A percentile compares a stretch with the other conserved stretches of the same genome.
phyloP scores from a whole-genome alignment of 2,797 vertebrate species.

The Tragelaphus oryx region DNA sequence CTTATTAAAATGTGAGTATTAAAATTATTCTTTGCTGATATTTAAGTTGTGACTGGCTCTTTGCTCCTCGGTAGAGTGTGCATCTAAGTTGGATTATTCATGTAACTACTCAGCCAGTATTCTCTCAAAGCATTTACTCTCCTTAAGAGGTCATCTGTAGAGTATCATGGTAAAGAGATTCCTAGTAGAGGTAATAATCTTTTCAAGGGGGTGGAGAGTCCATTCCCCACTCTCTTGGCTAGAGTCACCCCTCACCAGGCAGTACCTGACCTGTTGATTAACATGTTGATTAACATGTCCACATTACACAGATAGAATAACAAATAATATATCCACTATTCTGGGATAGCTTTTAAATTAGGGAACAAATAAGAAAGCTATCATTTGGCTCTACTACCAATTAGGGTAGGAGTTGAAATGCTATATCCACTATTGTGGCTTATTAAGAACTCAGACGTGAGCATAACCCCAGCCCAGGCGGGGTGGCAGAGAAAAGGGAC shows the following conservation, averaged over 20 bases:
- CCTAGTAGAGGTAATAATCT: not conserved
- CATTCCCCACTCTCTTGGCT: not conserved
- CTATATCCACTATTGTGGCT: rapidly evolving
- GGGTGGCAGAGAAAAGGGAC: not conserved
- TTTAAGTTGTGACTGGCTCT: not conserved
- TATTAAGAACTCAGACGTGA: not conserved
- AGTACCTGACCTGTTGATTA: not conserved
- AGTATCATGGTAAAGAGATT: not conserved
- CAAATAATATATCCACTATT: not conserved
- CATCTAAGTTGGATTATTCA: not conserved
- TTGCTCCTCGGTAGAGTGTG: not conserved
- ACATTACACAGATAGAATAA: not conserved
- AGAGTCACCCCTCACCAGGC: not conserved
- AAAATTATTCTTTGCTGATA: not conserved
- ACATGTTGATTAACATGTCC: not conserved
- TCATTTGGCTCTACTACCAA: not conserved
- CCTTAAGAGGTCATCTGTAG: not conserved
- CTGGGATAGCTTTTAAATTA: not conserved
- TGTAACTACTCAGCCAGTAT: not conserved
- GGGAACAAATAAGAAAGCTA: not conserved
- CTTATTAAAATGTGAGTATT: not conserved
- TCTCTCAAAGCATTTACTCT: not conserved
- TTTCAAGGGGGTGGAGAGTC: not conserved
- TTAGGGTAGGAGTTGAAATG: not conserved
- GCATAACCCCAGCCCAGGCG: not conserved